A percentile compares a stretch with the other conserved stretches of the same genome.
phyloP scores from a whole-genome alignment of 2,113 vertebrate genomes.

The Theristicus caerulescens region DNA sequence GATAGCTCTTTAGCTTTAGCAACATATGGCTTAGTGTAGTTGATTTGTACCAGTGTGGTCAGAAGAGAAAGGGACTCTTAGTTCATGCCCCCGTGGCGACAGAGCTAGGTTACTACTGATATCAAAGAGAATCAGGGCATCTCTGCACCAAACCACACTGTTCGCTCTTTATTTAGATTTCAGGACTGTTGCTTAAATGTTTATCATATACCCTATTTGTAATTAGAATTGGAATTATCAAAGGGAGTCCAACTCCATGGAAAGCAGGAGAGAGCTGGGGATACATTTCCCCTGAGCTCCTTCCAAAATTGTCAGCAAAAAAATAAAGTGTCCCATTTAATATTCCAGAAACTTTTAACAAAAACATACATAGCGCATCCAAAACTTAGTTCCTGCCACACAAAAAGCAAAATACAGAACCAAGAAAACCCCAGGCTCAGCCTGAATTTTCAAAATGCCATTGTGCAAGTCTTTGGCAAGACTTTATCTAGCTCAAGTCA shows the following conservation, averaged over 20 bases:
- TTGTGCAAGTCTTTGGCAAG: slow-evolving; percentile 1
- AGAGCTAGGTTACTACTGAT: neutral
- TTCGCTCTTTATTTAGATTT: neutral
- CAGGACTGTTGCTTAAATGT: neutral
- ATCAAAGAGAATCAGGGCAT: neutral
- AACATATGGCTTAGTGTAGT: rapidly evolving
- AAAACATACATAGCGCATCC: neutral
- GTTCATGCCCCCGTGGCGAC: neutral
- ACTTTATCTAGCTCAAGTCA: neutral
- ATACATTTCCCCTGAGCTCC: neutral
- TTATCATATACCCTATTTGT: neutral
- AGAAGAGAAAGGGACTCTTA: neutral
- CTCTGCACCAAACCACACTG: neutral
- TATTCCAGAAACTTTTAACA: slow-evolving; percentile 3
- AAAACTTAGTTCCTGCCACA: neutral
- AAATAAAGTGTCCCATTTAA: neutral
- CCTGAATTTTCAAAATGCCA: slow-evolving; percentile 2
- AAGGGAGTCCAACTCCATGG: neutral
- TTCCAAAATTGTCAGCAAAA: neutral
- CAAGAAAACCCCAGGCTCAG: neutral
- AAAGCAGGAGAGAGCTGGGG: neutral
- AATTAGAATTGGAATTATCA: neutral
- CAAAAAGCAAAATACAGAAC: neutral
- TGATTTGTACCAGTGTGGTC: neutral
- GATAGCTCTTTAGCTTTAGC: neutral